These are phyloP conservation scores for Melanophora roralis DNA, from an alignment of 2,888 invertebrate genomes.

Conservation along the genomic window DNA sequence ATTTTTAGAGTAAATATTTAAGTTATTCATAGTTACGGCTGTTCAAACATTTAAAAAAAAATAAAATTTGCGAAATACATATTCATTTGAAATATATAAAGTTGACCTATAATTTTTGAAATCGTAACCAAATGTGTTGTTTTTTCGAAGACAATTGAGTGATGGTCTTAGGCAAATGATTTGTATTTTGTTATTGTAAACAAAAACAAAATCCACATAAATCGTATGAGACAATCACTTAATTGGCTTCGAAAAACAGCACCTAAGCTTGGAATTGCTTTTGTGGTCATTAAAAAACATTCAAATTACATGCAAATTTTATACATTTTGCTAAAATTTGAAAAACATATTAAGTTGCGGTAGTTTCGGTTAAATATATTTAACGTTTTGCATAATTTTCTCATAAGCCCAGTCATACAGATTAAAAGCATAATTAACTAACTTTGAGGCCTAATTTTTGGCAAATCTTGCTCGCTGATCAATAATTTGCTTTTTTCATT, in stretches of 20 bases:
- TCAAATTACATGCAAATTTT: constrained; percentile 29
- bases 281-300: constrained; percentile 25
- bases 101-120: constrained; percentile 43
- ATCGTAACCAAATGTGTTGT: too few relatives aligned
- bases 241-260: too few relatives aligned
- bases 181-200: too few relatives aligned
- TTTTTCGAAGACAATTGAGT: too few relatives aligned
- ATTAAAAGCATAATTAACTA: neutral
- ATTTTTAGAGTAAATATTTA: neutral
- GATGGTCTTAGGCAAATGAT: too few relatives aligned
- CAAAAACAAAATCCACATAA: too few relatives aligned
- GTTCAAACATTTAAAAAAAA: neutral
- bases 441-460: too few relatives aligned
- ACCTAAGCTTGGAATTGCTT: constrained; percentile 13
- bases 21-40: neutral
- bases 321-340: neutral
- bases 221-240: too few relatives aligned
- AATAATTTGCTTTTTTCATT: too few relatives aligned
- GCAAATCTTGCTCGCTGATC: too few relatives aligned
- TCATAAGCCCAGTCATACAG: neutral
- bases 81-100: neutral
- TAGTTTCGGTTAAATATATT: neutral
- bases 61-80: constrained; percentile 1
- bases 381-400: constrained; percentile 32
- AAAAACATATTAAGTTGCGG: neutral